phyloP scores from a whole-genome alignment of 2,888 invertebrate species.

The Operophtera brumata region DNA sequence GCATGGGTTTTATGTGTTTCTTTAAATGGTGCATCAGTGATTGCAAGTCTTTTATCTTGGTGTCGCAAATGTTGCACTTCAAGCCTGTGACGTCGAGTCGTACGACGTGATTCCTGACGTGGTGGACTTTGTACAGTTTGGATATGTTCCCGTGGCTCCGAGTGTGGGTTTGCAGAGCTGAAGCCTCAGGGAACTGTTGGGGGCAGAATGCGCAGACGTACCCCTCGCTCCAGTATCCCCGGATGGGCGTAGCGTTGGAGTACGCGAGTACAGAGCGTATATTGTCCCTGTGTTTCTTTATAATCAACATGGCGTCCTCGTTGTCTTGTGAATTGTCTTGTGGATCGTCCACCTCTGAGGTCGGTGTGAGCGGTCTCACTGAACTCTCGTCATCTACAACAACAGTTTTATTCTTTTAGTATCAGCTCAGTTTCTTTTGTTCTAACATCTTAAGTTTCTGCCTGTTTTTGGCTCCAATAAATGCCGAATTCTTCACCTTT shows the following conservation, averaged over 20 bases:
- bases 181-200: constrained; percentile 29
- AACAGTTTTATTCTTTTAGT: constrained; percentile 24
- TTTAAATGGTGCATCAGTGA: constrained; percentile 45
- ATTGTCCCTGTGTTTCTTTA: constrained; percentile 37
- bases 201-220: constrained; percentile 43
- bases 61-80: constrained; percentile 49
- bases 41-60: constrained; percentile 41
- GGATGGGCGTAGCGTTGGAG: constrained; percentile 45
- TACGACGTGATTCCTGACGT: constrained; percentile 41
- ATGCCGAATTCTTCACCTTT: neutral
- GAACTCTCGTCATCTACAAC: constrained; percentile 32
- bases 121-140: constrained; percentile 32
- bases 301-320: constrained; percentile 12
- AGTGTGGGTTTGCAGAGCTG: constrained; percentile 41
- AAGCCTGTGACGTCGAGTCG: constrained; percentile 58
- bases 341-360: neutral
- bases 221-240: constrained; percentile 34
- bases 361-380: constrained; percentile 6
- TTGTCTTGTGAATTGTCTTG: neutral
- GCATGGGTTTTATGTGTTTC: constrained; percentile 43
- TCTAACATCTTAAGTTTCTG: neutral
- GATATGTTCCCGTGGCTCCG: constrained; percentile 26
- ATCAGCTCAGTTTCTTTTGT: neutral
- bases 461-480: neutral
- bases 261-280: constrained; percentile 4